Evolutionary conservation across 2,797 vertebrate species (phyloP).

Genomic region (Leontocebus nigricollis): DNA sequence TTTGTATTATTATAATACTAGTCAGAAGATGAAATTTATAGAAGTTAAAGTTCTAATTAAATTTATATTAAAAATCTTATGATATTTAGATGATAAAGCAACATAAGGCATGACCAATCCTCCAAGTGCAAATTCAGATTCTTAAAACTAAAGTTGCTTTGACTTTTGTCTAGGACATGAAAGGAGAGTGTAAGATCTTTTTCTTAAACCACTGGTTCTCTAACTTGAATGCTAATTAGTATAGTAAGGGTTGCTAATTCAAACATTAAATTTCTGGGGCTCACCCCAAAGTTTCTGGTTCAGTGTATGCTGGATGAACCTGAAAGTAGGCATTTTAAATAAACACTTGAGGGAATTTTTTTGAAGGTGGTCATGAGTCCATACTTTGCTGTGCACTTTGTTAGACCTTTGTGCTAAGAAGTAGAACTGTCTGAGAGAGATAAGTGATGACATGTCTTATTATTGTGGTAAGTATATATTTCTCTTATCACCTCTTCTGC

Average conservation of each 20-base stretch:
- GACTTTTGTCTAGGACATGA: background rate
- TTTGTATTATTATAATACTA: background rate
- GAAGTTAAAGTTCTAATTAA: background rate
- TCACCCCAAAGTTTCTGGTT: background rate
- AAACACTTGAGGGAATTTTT: background rate
- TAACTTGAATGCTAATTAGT: background rate
- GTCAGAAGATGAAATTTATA: background rate
- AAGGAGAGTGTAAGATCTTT: background rate
- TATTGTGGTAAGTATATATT: background rate
- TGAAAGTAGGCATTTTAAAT: background rate
- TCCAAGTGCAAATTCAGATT: conserved; percentile 31
- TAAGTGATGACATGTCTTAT: background rate
- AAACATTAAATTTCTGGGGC: background rate
- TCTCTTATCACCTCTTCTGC: background rate
- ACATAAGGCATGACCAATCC: background rate
- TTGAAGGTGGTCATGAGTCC: background rate
- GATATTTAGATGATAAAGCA: background rate
- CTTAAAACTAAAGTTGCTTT: background rate
- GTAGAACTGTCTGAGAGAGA: background rate
- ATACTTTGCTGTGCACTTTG: background rate
- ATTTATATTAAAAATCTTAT: background rate
- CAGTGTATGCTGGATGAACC: background rate
- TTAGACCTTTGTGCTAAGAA: background rate
- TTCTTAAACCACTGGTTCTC: background rate
- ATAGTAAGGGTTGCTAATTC: background rate